A percentile compares a stretch with the other conserved stretches of the same genome.
These are phyloP conservation scores for Sarcophaga rosellei DNA, from an alignment of 2,888 invertebrate genomes.

Conservation along the genomic window DNA sequence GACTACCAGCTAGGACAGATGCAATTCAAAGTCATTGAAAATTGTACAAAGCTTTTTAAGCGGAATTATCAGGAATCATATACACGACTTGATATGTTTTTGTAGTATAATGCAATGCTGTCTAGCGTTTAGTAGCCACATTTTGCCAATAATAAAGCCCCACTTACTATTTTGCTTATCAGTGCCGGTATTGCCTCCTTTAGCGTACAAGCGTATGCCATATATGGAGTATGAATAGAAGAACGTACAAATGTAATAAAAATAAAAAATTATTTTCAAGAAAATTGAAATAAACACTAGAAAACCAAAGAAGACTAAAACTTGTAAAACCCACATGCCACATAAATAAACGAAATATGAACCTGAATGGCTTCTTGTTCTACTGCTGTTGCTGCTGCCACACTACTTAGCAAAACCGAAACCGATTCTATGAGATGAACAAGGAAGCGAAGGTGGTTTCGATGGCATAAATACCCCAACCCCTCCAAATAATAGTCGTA, in stretches of 20 bases:
- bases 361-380: conserved; percentile 36
- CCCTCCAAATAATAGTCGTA: not conserved
- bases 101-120: no score
- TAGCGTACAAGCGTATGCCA: not conserved
- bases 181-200: not conserved
- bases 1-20: no score
- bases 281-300: conserved; percentile 68
- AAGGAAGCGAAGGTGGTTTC: not conserved
- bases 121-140: no score
- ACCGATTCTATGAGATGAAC: not conserved
- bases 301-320: conserved; percentile 61
- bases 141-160: no score
- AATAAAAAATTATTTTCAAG: conserved; percentile 55
- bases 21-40: no score
- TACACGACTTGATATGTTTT: no score
- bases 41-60: no score
- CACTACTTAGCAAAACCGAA: not conserved
- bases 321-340: conserved; percentile 67
- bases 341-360: conserved; percentile 68
- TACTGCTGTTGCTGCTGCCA: not conserved
- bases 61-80: no score
- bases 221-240: not conserved
- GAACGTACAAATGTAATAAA: conserved; percentile 20
- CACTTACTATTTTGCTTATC: no score
- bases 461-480: not conserved